These are phyloP conservation scores for Meghimatium bilineatum DNA, from an alignment of 2,888 invertebrate species.

Conservation along the genomic window DNA sequence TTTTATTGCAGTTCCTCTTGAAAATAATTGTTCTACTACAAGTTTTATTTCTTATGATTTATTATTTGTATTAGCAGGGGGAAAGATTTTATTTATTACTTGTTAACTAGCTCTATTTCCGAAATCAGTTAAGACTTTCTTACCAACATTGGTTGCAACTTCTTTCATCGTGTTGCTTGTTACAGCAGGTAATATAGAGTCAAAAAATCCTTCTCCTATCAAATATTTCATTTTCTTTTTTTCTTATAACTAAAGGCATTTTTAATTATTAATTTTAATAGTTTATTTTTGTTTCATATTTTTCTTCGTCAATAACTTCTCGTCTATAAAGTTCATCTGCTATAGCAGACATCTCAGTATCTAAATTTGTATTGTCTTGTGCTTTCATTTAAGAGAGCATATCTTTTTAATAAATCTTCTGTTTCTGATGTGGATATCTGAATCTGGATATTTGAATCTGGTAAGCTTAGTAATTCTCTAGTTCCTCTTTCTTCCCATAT, in stretches of 20 bases:
- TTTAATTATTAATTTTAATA: not conserved
- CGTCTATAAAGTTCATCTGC: not conserved
- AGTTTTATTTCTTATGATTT: not conserved
- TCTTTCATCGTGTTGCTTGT: not conserved
- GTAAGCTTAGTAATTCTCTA: not conserved
- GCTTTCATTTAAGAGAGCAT: not conserved
- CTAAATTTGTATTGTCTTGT: not conserved
- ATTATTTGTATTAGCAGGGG: not conserved
- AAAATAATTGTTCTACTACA: not conserved
- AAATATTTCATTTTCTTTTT: not conserved
- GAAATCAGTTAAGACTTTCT: not conserved
- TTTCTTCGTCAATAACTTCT: not conserved
- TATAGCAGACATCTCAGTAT: not conserved
- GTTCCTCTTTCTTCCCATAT: not conserved
- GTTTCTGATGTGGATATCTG: not conserved
- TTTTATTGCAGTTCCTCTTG: not conserved
- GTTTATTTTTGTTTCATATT: not conserved
- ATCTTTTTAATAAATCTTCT: no score
- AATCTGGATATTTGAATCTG: not conserved
- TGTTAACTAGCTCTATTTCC: not conserved
- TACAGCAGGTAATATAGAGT: not conserved
- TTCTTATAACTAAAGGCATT: not conserved
- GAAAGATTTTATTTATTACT: not conserved
- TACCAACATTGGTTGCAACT: not conserved
- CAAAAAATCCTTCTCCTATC: not conserved